Evolutionary conservation across 1,140 invertebrate genomes (phyloP), one percentile per base, ranked within the genome.

Genomic region (Penaeus chinensis): DNA sequence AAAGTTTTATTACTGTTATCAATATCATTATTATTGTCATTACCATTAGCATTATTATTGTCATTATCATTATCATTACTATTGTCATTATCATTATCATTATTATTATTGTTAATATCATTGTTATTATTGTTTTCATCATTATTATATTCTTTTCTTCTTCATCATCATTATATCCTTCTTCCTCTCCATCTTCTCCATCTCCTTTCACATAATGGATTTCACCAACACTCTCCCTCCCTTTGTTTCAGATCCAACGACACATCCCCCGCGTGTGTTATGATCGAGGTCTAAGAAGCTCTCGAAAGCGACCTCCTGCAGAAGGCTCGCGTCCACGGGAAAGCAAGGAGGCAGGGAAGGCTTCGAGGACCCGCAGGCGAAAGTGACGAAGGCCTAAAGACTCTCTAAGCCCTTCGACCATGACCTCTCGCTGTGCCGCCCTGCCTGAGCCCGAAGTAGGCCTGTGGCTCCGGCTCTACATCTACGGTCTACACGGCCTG

Each of bases 401-500:
- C 69, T n/a, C 27, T 0, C 18, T 32, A 18, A 8, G 22, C 22
- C 37, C 69, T 71, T 22, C 47, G 18, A 18, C 27, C 47, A 13
- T 54, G 62, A 74, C 74, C 74, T 62, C 24, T 22, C 71, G 71
- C 47, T 74, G 19, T 54, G 27, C 69, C 19, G 71, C 60, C 22
- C 71, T 87, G 60, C 86, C 86, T n/a, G 86, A 87, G n/a, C 86
- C 86, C 54, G 86, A 87, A 62, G 80, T 87, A 37, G 62, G 81
- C 16, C 47, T 89, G 62, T 88, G 82, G 85, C 77, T 92, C 54
- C 91, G 93, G 76, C 91, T 94, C 22, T 94, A 94, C 89, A 92
- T 94, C 78, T 94, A 94, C 90, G 93, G 93, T 11, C 92, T 94
- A 20, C 93, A 94, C 91, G 93, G 93, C 54, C 94, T 93, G 91